Conservation (phyloP, 2,888 invertebrate species). For the Bugula neritina region DNA sequence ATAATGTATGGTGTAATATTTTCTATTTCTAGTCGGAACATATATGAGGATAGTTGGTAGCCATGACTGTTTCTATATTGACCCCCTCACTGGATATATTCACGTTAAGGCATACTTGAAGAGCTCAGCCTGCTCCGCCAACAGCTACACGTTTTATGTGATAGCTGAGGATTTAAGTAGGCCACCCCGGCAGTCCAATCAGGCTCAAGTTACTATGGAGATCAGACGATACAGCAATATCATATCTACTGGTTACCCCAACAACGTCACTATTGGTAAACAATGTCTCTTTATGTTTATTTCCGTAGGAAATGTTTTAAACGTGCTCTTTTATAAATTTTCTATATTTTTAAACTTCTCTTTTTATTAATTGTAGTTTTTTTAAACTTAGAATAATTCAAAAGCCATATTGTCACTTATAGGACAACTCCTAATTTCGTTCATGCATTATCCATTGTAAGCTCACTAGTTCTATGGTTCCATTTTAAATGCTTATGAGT, state of each 20-base stretch:
- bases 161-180: background rate
- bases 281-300: no score
- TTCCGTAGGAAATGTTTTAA: no score
- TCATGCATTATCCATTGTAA: no score
- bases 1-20: background rate
- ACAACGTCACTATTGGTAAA: constrained; percentile 9
- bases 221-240: background rate
- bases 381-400: no score
- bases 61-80: constrained; percentile 35
- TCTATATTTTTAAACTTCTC: no score
- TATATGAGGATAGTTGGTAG: constrained; percentile 1
- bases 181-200: constrained; percentile 15
- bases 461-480: no score
- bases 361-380: no score
- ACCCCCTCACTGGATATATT: constrained; percentile 38
- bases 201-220: constrained; percentile 3
- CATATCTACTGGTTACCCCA: background rate
- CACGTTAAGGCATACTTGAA: constrained; percentile 35
- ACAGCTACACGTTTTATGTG: constrained; percentile 3
- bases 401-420: no score
- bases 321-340: no score
- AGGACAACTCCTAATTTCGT: no score
- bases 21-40: background rate
- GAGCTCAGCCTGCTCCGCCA: background rate
- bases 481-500: no score